phyloP scores from a whole-genome alignment of 2,113 vertebrate genomes.

The Triplophysa tibetana region DNA sequence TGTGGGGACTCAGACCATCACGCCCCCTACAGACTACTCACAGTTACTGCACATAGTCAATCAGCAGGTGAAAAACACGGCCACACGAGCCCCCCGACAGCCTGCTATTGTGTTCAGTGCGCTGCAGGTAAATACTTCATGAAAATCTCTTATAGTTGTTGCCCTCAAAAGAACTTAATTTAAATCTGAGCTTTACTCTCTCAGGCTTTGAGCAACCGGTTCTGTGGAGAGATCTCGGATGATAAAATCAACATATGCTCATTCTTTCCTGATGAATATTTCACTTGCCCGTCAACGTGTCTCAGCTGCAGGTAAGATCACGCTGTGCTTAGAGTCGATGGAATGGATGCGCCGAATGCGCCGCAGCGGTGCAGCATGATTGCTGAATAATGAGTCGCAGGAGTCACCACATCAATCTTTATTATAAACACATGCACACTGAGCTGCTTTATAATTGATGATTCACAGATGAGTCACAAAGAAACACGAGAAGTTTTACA shows the following conservation, averaged over 20 bases:
- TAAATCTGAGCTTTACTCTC: not conserved
- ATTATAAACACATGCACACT: slow-evolving; percentile 4
- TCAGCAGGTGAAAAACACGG: slow-evolving; percentile 74
- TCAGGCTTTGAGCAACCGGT: slow-evolving; percentile 79
- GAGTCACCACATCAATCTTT: slow-evolving; percentile 4
- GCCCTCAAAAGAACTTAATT: too few relatives aligned
- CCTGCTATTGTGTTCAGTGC: slow-evolving; percentile 77
- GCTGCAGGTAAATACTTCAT: slow-evolving; percentile 66
- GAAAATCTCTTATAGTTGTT: too few relatives aligned
- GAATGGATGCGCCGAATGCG: not conserved
- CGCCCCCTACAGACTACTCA: slow-evolving; percentile 76
- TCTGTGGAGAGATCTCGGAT: slow-evolving; percentile 78
- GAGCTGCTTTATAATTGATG: not conserved
- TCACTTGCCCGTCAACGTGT: slow-evolving; percentile 80
- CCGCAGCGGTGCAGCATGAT: not conserved
- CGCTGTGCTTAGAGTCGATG: not conserved
- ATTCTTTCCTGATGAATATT: slow-evolving; percentile 84
- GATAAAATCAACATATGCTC: slow-evolving; percentile 71
- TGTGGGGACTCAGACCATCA: slow-evolving; percentile 76
- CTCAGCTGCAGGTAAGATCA: slow-evolving; percentile 79
- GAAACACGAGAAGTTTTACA: not conserved
- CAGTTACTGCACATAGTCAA: slow-evolving; percentile 65
- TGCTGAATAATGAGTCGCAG: not conserved
- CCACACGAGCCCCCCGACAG: slow-evolving; percentile 76
- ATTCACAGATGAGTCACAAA: slow-evolving; percentile 3